These are phyloP conservation scores for Eledone cirrhosa DNA, from an alignment of 2,888 invertebrate genomes.

Conservation along the genomic window DNA sequence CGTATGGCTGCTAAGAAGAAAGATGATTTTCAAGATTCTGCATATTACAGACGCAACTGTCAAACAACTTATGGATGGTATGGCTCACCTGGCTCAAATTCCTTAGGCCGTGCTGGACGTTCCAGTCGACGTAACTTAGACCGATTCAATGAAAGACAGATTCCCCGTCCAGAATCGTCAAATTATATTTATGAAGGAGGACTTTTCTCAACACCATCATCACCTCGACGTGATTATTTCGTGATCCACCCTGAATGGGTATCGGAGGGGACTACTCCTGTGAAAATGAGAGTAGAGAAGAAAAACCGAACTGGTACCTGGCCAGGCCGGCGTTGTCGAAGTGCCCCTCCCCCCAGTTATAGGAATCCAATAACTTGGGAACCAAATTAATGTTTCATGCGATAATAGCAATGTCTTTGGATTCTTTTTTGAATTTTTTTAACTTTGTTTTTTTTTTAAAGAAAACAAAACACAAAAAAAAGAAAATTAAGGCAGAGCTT, in stretches of 20 bases:
- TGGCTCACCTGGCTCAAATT: slow-evolving; percentile 7
- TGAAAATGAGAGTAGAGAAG: slow-evolving; percentile 41
- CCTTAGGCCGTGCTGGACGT: slow-evolving; percentile 11
- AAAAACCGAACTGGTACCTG: slow-evolving; percentile 46
- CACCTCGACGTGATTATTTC: slow-evolving; percentile 54
- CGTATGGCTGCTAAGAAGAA: not conserved
- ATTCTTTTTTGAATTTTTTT: too few species aligned
- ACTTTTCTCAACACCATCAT: slow-evolving; percentile 50
- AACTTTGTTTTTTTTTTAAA: too few species aligned
- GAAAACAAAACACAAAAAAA: too few species aligned
- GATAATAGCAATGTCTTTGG: too few species aligned
- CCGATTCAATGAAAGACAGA: not conserved
- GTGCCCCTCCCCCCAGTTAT: slow-evolving; percentile 59
- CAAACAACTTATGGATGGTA: slow-evolving; percentile 23
- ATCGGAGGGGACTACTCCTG: slow-evolving; percentile 56
- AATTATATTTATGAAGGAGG: slow-evolving; percentile 55
- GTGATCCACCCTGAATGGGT: slow-evolving; percentile 65
- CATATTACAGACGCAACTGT: slow-evolving; percentile 15
- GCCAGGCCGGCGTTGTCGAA: slow-evolving; percentile 54
- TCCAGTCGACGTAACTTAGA: not conserved
- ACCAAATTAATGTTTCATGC: slow-evolving; percentile 10
- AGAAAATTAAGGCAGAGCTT: too few species aligned
- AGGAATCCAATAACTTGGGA: slow-evolving; percentile 63
- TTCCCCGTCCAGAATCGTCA: slow-evolving; percentile 38
- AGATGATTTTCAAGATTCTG: slow-evolving; percentile 21